A percentile compares a stretch with the other conserved stretches of the same genome.
Evolutionary conservation across 2,113 vertebrate species (phyloP).

Genomic region (Alectura lathami): DNA sequence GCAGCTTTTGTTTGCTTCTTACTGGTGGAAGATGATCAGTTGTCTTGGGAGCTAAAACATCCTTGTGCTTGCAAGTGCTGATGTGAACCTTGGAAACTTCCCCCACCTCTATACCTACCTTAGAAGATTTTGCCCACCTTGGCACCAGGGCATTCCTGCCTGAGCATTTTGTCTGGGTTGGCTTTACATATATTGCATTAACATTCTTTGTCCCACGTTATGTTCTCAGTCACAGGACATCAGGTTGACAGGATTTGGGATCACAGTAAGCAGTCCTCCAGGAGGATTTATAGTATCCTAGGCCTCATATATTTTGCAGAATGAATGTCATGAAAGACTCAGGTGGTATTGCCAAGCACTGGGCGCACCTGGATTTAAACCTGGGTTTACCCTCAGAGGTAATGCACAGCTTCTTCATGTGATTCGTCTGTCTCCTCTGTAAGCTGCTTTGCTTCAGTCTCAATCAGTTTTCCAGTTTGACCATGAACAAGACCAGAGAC

Average conservation of each 20-base stretch:
- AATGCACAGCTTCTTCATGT: not conserved
- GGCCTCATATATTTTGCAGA: not conserved
- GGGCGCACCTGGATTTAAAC: fast-evolving
- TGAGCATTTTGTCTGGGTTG: not conserved
- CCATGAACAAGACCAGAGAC: not conserved
- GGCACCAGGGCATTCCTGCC: not conserved
- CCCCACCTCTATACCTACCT: fast-evolving
- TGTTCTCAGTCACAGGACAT: not conserved
- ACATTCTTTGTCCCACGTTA: not conserved
- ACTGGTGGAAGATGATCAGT: not conserved
- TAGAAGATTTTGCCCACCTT: not conserved
- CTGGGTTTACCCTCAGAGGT: not conserved
- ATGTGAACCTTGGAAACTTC: not conserved
- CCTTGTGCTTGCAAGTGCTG: not conserved
- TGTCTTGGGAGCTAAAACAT: not conserved
- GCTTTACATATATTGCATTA: not conserved
- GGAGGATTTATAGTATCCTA: not conserved
- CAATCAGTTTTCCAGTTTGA: not conserved
- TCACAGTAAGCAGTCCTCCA: not conserved
- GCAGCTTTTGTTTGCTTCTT: not conserved
- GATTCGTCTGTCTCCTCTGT: not conserved
- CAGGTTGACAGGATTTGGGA: not conserved
- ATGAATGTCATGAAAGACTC: not conserved
- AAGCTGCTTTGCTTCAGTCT: not conserved
- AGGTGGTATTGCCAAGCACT: not conserved